A percentile compares a stretch with the other conserved stretches of the same genome.
These are phyloP conservation scores for Aspidiotus destructor DNA, from an alignment of 2,888 invertebrate genomes.

Conservation along the genomic window DNA sequence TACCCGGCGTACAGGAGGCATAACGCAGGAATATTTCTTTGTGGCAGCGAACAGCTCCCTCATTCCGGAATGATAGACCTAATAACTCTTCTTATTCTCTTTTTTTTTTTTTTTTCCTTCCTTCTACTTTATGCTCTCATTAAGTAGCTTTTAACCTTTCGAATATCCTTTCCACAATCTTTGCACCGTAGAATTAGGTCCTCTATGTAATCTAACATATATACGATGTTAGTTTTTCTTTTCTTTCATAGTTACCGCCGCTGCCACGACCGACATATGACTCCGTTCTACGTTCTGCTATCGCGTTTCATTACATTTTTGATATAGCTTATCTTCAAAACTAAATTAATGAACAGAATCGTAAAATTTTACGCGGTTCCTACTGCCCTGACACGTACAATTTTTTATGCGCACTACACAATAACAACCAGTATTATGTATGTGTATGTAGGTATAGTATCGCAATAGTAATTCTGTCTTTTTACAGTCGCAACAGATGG, in stretches of 20 bases:
- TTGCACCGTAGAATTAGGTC: not conserved
- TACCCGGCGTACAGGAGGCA: no score
- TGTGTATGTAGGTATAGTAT: no score
- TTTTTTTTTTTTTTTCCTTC: no score
- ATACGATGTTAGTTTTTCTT: not conserved
- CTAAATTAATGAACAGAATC: conserved; percentile 26
- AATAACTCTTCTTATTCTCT: conserved; percentile 8
- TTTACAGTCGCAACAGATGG: no score
- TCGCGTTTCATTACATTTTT: conserved; percentile 18
- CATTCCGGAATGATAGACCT: conserved; percentile 20
- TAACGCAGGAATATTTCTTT: not conserved
- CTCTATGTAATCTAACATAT: conserved; percentile 12
- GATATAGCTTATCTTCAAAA: conserved; percentile 21
- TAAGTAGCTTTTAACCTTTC: conserved; percentile 32
- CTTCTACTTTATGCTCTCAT: conserved; percentile 26
- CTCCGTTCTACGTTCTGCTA: not conserved
- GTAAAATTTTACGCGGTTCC: conserved; percentile 17
- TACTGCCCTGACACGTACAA: no score
- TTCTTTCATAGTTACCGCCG: no score
- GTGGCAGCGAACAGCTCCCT: not conserved
- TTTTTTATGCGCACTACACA: no score
- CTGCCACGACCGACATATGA: not conserved
- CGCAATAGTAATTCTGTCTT: no score
- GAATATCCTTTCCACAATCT: conserved; percentile 28
- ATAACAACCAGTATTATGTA: no score